A percentile compares a stretch with the other conserved stretches of the same genome.
phyloP scores from a whole-genome alignment of 2,888 invertebrate species.

The Ypsolopha scabrella region DNA sequence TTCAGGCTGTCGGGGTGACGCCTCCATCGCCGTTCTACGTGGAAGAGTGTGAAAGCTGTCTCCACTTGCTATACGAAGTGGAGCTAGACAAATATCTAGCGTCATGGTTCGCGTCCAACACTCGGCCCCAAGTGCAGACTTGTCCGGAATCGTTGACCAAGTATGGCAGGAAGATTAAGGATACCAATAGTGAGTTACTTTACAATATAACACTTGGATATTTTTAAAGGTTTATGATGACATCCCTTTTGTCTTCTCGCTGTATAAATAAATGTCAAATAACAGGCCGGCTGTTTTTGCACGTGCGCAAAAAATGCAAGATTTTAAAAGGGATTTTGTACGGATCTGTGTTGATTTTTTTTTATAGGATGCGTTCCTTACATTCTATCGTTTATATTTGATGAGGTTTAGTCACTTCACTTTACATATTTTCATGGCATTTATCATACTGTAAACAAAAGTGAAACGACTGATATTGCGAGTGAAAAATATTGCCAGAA shows the following conservation, averaged over 20 bases:
- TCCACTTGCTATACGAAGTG: conserved; percentile 81
- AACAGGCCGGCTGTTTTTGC: too few relatives aligned
- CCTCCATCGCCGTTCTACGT: conserved; percentile 88
- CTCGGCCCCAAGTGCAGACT: conserved; percentile 70
- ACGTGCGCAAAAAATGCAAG: too few relatives aligned
- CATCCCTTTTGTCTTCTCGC: not conserved
- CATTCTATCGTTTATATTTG: too few relatives aligned
- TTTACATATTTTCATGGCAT: too few relatives aligned
- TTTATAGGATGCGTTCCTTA: too few relatives aligned
- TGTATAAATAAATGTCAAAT: not conserved
- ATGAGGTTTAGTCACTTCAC: too few relatives aligned
- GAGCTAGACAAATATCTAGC: conserved; percentile 79
- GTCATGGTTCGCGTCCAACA: conserved; percentile 76
- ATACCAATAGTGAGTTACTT: conserved; percentile 44
- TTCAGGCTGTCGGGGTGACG: conserved; percentile 68
- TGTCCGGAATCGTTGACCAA: conserved; percentile 48
- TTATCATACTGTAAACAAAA: too few relatives aligned
- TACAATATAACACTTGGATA: not conserved
- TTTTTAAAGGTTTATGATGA: not conserved
- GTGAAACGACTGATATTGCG: too few relatives aligned
- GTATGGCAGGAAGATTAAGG: conserved; percentile 44
- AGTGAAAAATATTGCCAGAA: too few relatives aligned
- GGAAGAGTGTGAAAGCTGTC: conserved; percentile 89
- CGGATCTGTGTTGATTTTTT: too few relatives aligned
- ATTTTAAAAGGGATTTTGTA: too few relatives aligned